Percentiles rank a stretch among this genome's conserved stretches.
phyloP scores from a whole-genome alignment of 2,888 invertebrate genomes.

The Dryocosmus kuriphilus region DNA sequence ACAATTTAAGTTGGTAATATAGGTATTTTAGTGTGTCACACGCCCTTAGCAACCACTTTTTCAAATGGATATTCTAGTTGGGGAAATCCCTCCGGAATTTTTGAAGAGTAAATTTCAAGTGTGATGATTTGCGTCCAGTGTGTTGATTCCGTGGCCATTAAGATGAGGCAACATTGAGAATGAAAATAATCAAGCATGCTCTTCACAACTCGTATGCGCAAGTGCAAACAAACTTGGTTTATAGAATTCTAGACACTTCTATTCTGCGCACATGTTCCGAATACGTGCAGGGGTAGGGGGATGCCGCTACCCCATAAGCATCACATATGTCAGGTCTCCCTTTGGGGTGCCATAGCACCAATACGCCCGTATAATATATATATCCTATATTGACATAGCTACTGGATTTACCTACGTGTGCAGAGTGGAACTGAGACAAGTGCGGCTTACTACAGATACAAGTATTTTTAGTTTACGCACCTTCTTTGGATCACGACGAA shows the following conservation, averaged over 20 bases:
- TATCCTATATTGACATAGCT: constrained; percentile 47
- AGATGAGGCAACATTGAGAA: constrained; percentile 45
- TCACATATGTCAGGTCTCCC: constrained; percentile 72
- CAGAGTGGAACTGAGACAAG: constrained; percentile 67
- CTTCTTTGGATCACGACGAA: constrained; percentile 61
- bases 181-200: constrained; percentile 63
- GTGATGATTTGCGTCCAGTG: constrained; percentile 45
- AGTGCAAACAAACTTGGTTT: constrained; percentile 70
- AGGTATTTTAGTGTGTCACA: too few relatives aligned
- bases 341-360: constrained; percentile 51
- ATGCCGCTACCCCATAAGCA: constrained; percentile 68
- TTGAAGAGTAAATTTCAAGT: constrained; percentile 23
- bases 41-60: not conserved
- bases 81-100: constrained; percentile 20
- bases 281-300: constrained; percentile 53
- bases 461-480: constrained; percentile 60
- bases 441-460: constrained; percentile 60
- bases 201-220: constrained; percentile 59
- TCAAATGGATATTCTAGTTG: not conserved
- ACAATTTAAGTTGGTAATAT: too few relatives aligned
- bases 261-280: constrained; percentile 69
- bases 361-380: constrained; percentile 51
- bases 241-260: constrained; percentile 69
- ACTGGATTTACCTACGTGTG: constrained; percentile 61
- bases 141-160: constrained; percentile 44